A percentile compares a stretch with the other conserved stretches of the same genome.
Conservation (phyloP, 2,797 vertebrate species). For the Microcaecilia unicolor region DNA sequence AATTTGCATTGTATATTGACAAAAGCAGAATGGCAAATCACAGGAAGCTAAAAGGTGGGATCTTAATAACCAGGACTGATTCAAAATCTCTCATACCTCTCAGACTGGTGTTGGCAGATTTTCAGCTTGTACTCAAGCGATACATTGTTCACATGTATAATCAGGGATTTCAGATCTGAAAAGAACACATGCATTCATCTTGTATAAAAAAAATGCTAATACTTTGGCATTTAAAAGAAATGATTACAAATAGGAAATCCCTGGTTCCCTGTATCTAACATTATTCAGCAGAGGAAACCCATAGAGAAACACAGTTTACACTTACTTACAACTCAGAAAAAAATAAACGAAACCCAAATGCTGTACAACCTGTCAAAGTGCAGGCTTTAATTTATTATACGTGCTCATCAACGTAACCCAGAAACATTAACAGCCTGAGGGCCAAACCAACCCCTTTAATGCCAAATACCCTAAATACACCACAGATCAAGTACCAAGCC, state of each 20-base stretch:
- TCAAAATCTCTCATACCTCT: too few species aligned
- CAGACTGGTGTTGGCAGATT: too few species aligned
- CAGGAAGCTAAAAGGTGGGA: too few species aligned
- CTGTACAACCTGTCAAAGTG: slow-evolving; percentile 53
- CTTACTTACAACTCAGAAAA: slow-evolving; percentile 21
- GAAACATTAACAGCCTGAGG: slow-evolving; percentile 53
- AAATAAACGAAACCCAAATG: slow-evolving; percentile 41
- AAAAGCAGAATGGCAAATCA: too few species aligned
- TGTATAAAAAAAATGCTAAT: too few species aligned
- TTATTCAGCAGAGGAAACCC: slow-evolving; percentile 15
- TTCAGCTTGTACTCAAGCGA: too few species aligned
- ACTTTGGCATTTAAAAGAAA: too few species aligned
- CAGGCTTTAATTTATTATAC: slow-evolving; percentile 59
- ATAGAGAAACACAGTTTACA: slow-evolving; percentile 8
- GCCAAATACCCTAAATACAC: slow-evolving; percentile 43
- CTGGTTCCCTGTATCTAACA: background rate
- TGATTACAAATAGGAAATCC: slow-evolving; percentile 16
- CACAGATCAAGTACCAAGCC: slow-evolving; percentile 56
- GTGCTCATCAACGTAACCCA: slow-evolving; percentile 56
- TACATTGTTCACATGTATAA: too few species aligned
- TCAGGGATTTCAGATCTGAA: too few species aligned
- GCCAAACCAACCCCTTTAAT: slow-evolving; percentile 54
- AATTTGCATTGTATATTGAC: too few species aligned
- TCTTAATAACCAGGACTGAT: too few species aligned
- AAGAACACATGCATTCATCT: too few species aligned